Base-by-base conservation (phyloP, 2,113 vertebrate species). In the Istiophorus platypterus region DNA sequence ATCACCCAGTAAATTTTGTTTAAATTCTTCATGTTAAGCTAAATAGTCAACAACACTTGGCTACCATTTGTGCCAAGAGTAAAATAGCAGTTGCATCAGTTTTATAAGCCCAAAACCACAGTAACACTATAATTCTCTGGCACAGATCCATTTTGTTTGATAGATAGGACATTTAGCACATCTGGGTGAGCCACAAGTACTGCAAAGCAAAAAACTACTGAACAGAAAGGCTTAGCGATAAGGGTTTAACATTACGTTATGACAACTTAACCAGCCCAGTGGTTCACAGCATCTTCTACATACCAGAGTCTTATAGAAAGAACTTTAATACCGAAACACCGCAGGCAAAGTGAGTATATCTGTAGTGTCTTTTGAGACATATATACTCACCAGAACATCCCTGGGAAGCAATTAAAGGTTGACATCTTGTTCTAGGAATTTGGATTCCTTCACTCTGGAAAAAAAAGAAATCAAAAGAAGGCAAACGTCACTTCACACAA, bases 351-450 rank as follows among this genome's bases (percentile, higher is more conserved):
- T 54, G 56, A 80, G 45, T 72, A 71, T 69, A 69, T 85, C 26
- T 73, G 52, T 57, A 62, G 24, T 26, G 41, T 34, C 41, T 89
- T 78, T 70, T 39, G 69, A 76, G 81, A 54, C 67, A 58, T 45
- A 82, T 59, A 82, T 78, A 92, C 90, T 92, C 88, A 92, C 92
- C 87, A 57, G 68, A 84, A 83, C 57, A 84, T 84, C 70, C 56
- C 52, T 45, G 45, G 51, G 76, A 92, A 70, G 78, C 80, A 64
- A 71, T 84, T 66, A 67, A 70, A 76, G 66, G 58, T 64, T 68
- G 59, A 72, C 74, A 59, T 88, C 85, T 89, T 37, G 75, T 82
- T 92, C 85, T 78, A 20, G 59, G 89, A 87, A 82, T 83, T 69
- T 59, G 29, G 82, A 82, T 74, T 83, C 80, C 74, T 76, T 82